Evolutionary conservation across 2,113 vertebrate species (phyloP), one percentile per base, ranked within the genome.

Genomic region (Notarius quadriscutis): DNA sequence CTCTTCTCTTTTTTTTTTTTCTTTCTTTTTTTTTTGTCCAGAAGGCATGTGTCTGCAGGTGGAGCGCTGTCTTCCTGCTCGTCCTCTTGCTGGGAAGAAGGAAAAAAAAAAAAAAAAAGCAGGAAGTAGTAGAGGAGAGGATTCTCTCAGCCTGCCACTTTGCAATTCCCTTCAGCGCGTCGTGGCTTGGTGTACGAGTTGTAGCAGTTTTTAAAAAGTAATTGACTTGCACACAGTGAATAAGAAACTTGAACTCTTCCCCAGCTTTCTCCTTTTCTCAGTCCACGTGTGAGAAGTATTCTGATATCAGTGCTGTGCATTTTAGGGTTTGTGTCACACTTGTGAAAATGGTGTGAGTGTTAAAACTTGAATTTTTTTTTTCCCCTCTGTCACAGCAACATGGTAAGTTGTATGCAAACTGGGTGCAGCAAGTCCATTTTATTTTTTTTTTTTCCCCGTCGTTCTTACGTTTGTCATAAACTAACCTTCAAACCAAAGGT

Each of bases 401-500:
- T 88, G 84, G 89, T 93, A 83, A 14, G 88, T 88, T 86, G 67
- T 91, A 86, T 60, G 41, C 60, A 60, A 85, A 87, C 81, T n/a
- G 89, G 86, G 90, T 88, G 41, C 81, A 34, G 84, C 65, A 67
- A 50, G 27, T 62, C 30, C 9, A 9, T 88, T 60, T 30, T 75
- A 89, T 53, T 51, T 75, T 88, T 60, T 25, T 75, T 90, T 53
- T 51, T 75, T 87, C 27, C 67, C 0, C 91, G 90, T 87, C 90
- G 90, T 94, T 91, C 88, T 92, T 92, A 94, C 91, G 90, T 91
- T 88, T 92, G 91, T 94, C 92, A 90, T 94, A 92, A 92, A 95
- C 92, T 95, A 94, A 95, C 92, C 91, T 93, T 93, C 94, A 92
- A 95, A 93, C 95, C 95, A 96, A 96, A 95, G 95, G 94, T 92